Evolutionary conservation across 2,797 vertebrate species (phyloP).

Genomic region (Emydoidea blandingii): DNA sequence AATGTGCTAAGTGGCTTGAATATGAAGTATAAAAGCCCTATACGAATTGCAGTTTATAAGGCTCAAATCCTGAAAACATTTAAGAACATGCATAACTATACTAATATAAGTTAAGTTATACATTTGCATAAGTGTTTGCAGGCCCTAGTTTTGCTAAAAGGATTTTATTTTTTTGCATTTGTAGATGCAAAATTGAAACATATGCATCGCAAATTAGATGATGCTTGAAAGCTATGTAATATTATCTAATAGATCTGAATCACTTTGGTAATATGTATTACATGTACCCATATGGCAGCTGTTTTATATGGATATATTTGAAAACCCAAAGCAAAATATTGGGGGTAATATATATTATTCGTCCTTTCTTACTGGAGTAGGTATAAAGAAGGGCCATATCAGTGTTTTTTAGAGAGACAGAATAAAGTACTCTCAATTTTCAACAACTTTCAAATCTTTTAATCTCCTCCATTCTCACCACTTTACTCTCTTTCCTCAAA

Average conservation of each 20-base stretch:
- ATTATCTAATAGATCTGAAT: background rate
- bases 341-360: background rate
- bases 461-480: constrained; percentile 16
- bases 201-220: background rate
- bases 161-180: background rate
- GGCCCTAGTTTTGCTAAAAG: background rate
- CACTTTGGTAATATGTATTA: background rate
- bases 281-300: background rate
- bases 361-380: background rate
- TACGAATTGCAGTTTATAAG: background rate
- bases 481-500: constrained; percentile 6
- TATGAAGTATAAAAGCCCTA: background rate
- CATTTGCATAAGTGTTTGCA: background rate
- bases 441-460: constrained; percentile 20
- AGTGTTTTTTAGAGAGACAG: background rate
- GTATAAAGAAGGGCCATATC: fast-evolving
- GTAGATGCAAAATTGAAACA: background rate
- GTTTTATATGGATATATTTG: background rate
- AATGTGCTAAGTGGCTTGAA: background rate
- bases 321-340: background rate
- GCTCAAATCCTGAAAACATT: background rate
- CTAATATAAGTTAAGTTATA: background rate
- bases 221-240: background rate
- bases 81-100: background rate
- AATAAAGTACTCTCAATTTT: constrained; percentile 33